Evolutionary conservation across 2,888 invertebrate genomes (phyloP).

Genomic region (Trimorus sp.): DNA sequence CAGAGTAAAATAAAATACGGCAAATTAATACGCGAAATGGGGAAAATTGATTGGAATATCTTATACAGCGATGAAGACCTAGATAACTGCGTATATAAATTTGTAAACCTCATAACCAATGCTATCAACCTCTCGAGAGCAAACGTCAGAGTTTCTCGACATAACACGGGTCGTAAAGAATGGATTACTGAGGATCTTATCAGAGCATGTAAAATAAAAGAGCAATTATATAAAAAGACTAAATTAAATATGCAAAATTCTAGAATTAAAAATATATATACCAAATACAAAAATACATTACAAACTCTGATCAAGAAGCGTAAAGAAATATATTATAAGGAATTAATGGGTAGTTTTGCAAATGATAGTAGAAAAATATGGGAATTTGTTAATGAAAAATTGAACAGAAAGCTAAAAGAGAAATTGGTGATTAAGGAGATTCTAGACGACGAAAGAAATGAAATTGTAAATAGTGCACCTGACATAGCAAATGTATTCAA

Average conservation of each 20-base stretch:
- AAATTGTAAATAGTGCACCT: no score
- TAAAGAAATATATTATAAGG: slow-evolving; percentile 4
- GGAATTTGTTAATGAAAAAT: slow-evolving; percentile 14
- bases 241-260: neutral
- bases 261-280: slow-evolving; percentile 5
- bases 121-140: neutral
- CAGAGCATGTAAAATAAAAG: slow-evolving; percentile 16
- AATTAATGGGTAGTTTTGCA: neutral
- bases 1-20: neutral
- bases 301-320: neutral
- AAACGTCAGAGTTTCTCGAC: neutral
- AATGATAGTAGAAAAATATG: neutral
- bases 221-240: neutral
- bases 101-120: neutral
- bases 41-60: no score
- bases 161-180: neutral
- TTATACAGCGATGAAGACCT: no score
- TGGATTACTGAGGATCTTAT: slow-evolving; percentile 15
- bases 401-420: no score
- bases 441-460: no score
- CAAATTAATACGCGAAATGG: neutral
- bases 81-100: no score
- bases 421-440: no score
- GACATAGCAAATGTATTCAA: no score
- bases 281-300: neutral